These are phyloP conservation scores for Dicrostonyx torquatus DNA, from an alignment of 2,797 vertebrate genomes.

Conservation along the genomic window DNA sequence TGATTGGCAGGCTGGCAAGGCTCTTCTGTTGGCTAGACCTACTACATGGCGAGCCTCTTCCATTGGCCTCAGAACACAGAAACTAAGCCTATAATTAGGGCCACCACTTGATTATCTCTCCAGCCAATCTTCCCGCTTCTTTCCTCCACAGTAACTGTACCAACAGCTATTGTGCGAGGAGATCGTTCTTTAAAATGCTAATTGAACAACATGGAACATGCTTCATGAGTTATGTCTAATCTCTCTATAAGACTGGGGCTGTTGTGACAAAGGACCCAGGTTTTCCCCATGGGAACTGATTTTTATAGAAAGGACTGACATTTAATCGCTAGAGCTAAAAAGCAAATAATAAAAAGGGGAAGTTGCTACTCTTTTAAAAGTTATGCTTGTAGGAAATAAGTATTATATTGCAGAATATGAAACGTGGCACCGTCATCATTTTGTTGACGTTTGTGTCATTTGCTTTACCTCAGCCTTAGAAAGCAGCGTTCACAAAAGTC, in stretches of 20 bases:
- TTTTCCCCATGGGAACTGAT: not conserved
- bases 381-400: conserved; percentile 14
- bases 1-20: not conserved
- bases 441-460: not conserved
- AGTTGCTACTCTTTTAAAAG: conserved; percentile 4
- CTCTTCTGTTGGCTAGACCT: too few relatives aligned
- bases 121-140: not conserved
- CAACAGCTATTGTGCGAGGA: not conserved
- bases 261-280: not conserved
- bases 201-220: not conserved
- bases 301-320: conserved; percentile 37
- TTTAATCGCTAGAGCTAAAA: conserved; percentile 53
- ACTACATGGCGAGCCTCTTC: not conserved
- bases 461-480: not conserved
- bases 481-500: not conserved
- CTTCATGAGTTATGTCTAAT: conserved; percentile 30
- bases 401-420: not conserved
- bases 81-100: not conserved
- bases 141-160: not conserved
- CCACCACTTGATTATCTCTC: not conserved
- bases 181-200: conserved; percentile 11
- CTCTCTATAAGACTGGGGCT: conserved; percentile 6
- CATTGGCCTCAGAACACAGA: not conserved
- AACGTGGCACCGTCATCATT: not conserved
- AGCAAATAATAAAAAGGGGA: conserved; percentile 27